Conservation (phyloP, 2,888 invertebrate genomes). For the Baronia brevicornis region DNA sequence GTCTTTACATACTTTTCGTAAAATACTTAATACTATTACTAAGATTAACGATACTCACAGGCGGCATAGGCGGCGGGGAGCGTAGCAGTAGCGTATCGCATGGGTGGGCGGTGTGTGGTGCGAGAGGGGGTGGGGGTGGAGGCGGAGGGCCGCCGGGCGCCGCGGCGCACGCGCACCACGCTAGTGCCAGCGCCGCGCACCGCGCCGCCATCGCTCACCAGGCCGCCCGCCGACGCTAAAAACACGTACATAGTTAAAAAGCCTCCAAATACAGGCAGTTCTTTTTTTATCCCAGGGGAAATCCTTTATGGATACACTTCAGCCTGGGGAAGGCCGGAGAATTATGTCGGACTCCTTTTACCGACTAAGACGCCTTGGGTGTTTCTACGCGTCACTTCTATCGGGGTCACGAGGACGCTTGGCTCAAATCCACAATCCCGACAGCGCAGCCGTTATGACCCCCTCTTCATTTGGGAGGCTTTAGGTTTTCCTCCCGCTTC, state of each 20-base stretch:
- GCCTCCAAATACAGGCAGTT: conserved; percentile 2
- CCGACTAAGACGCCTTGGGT: too few relatives aligned
- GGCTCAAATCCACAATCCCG: too few relatives aligned
- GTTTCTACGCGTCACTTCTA: too few relatives aligned
- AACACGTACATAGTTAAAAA: background rate
- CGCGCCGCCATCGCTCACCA: conserved; percentile 57
- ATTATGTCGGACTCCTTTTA: too few relatives aligned
- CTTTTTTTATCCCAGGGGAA: too few relatives aligned
- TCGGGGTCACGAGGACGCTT: too few relatives aligned
- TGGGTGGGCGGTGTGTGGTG: conserved; percentile 26
- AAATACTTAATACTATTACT: too few relatives aligned
- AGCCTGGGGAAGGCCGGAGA: too few relatives aligned
- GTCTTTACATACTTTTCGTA: too few relatives aligned
- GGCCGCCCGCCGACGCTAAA: conserved; percentile 43
- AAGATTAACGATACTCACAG: conserved; percentile 37
- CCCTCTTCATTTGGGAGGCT: too few relatives aligned
- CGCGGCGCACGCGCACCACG: conserved; percentile 60
- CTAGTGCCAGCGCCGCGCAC: conserved; percentile 59
- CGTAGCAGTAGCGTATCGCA: conserved; percentile 48
- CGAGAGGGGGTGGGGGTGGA: conserved; percentile 38
- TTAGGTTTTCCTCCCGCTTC: background rate
- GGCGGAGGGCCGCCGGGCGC: conserved; percentile 35
- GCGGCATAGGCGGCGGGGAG: conserved; percentile 46
- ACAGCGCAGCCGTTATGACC: too few relatives aligned
- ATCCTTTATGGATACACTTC: too few relatives aligned